Evolutionary conservation across 2,797 vertebrate species (phyloP), one percentile per base, ranked within the genome.

Genomic region (Channa striata): DNA sequence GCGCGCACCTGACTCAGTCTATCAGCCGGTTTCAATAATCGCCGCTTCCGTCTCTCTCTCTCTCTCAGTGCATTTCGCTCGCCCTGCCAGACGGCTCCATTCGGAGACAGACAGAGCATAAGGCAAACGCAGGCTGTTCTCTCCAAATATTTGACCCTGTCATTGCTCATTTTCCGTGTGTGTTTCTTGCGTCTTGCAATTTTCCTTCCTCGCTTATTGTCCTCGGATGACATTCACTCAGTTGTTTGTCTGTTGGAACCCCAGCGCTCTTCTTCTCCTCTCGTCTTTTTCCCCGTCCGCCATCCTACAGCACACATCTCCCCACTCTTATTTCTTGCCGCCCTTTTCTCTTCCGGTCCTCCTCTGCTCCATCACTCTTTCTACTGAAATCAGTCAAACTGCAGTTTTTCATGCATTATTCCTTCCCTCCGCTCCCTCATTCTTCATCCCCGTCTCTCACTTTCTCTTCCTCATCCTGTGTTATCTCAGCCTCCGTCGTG

Each of bases 91-190:
- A 58, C 17, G 0, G 23, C 65, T 68, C 34, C 11, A 9, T 16
- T 33, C 49, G 68, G 68, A 34, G 56, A 59, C 77, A 73, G 56
- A 74, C 49, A 11, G 46, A 49, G 59, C 72, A 57, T 63, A 54
- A 47, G 68, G 42, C 63, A 16, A 78, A 70, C 23, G 40, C 69
- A 21, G 56, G n/a, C 73, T 75, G 70, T 33, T 80, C 65, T 82
- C 59, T 68, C 23, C 65, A 82, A 79, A 85, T 79, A 79, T 82
- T 74, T 76, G 53, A 61, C 46, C 20, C 0, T 11, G 58, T 59
- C 65, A 77, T 36, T 74, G 40, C 37, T 63, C 53, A 60, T 72
- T 70, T 43, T 71, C 25, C 47, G 5, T 6, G 51, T n/a, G 43
- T 59, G 42, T 48, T 33, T 44, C n/a, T 59, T 19, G 25, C 56